Percentiles rank a stretch among this genome's conserved stretches.
Conservation (phyloP, 2,113 vertebrate genomes). For the Megaleporinus macrocephalus region DNA sequence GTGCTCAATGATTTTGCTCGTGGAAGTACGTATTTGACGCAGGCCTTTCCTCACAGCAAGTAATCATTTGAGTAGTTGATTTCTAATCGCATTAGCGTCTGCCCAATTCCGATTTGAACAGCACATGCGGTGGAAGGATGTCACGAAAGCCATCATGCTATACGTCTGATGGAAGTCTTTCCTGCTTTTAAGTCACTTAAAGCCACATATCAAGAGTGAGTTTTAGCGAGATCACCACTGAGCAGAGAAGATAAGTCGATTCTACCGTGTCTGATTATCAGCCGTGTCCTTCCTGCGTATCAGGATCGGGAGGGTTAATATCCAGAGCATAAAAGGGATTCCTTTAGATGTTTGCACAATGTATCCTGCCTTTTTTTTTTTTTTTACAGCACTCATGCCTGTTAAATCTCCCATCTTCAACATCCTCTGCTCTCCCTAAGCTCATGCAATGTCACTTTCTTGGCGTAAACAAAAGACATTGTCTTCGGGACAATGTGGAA, state of each 20-base stretch:
- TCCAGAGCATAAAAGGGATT: conserved; percentile 75
- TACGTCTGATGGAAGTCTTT: conserved; percentile 65
- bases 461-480: conserved; percentile 72
- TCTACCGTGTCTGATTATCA: conserved; percentile 71
- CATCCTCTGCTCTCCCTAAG: conserved; percentile 65
- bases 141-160: conserved; percentile 72
- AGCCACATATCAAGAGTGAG: conserved; percentile 66
- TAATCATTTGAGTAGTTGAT: not conserved
- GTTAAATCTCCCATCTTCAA: conserved; percentile 57
- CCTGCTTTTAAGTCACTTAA: conserved; percentile 75
- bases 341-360: conserved; percentile 71
- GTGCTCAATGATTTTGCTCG: not conserved
- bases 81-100: conserved; percentile 1
- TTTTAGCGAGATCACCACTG: conserved; percentile 74
- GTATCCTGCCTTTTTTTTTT: conserved; percentile 65
- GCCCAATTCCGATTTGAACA: conserved; percentile 1
- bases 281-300: conserved; percentile 66
- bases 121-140: conserved; percentile 24
- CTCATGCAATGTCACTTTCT: conserved; percentile 70
- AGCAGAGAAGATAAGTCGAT: conserved; percentile 70
- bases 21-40: not conserved
- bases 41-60: not conserved
- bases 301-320: conserved; percentile 74
- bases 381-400: conserved; percentile 47
- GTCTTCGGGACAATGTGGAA: conserved; percentile 59